Percentiles rank a stretch among this genome's conserved stretches.
Conservation (phyloP, 1,140 invertebrate species). For the Pentalonia nigronervosa region DNA sequence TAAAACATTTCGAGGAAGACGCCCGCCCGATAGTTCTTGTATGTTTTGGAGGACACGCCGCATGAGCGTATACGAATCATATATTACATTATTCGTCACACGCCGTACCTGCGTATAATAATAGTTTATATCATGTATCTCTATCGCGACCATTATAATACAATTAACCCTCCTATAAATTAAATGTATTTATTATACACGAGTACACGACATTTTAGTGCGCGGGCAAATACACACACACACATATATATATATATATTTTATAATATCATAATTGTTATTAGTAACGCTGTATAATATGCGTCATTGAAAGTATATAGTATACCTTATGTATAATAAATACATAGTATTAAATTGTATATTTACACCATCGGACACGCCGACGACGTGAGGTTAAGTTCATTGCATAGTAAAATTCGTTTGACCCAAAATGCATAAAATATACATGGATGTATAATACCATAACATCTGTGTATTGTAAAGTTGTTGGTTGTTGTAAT, state of each 20-base stretch:
- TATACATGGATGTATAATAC: neutral
- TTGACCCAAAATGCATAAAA: neutral
- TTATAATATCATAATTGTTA: neutral
- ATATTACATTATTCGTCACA: neutral
- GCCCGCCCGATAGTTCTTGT: neutral
- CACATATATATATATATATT: neutral
- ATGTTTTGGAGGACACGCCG: neutral
- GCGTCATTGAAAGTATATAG: neutral
- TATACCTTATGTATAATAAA: too few relatives aligned
- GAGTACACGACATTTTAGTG: neutral
- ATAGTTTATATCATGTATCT: neutral
- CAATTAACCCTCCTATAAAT: neutral
- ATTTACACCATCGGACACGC: neutral
- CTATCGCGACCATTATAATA: neutral
- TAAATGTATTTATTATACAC: neutral
- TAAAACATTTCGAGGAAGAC: neutral
- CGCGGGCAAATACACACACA: neutral
- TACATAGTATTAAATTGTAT: neutral
- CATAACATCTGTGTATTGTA: neutral
- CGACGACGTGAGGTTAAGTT: conserved; percentile 5
- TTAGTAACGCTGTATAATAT: neutral
- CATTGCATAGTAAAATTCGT: neutral
- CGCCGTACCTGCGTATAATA: neutral
- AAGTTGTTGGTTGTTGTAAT: neutral
- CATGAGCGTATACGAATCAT: neutral